These are phyloP conservation scores for Urocyon cinereoargenteus DNA, from an alignment of 2,797 vertebrate species.

Conservation along the genomic window DNA sequence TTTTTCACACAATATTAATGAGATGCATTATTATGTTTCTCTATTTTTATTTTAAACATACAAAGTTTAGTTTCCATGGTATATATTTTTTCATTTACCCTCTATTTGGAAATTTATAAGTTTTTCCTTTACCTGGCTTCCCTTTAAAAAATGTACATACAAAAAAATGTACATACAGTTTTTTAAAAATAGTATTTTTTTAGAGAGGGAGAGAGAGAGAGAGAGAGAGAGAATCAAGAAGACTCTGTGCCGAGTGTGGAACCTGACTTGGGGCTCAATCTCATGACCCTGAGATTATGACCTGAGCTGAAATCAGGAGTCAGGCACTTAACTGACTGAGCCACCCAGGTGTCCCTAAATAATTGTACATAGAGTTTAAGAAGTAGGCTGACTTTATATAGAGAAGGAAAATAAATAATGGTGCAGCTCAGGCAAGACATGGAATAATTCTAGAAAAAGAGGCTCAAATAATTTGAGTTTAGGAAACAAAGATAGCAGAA, in stretches of 20 bases:
- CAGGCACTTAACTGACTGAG: background rate
- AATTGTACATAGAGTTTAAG: background rate
- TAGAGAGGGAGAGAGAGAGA: background rate
- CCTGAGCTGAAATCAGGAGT: background rate
- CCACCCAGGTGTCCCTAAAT: background rate
- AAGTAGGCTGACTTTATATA: background rate
- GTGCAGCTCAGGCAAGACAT: background rate
- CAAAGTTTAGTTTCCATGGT: background rate
- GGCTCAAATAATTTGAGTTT: background rate
- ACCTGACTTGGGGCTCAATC: background rate
- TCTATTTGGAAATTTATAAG: background rate
- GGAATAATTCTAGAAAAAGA: background rate
- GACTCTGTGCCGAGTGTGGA: background rate
- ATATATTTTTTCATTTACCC: background rate
- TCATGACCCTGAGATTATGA: background rate
- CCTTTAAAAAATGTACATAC: background rate
- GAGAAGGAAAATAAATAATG: background rate
- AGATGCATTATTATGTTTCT: background rate
- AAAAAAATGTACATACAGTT: background rate
- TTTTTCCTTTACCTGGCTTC: background rate
- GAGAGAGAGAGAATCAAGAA: background rate
- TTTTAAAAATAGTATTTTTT: background rate
- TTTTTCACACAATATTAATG: background rate
- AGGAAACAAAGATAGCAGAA: conserved; percentile 10
- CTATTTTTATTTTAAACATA: background rate